A percentile compares a stretch with the other conserved stretches of the same genome.
Conservation (phyloP, 2,797 vertebrate species). For the Parauchenoglanis punctatus region DNA sequence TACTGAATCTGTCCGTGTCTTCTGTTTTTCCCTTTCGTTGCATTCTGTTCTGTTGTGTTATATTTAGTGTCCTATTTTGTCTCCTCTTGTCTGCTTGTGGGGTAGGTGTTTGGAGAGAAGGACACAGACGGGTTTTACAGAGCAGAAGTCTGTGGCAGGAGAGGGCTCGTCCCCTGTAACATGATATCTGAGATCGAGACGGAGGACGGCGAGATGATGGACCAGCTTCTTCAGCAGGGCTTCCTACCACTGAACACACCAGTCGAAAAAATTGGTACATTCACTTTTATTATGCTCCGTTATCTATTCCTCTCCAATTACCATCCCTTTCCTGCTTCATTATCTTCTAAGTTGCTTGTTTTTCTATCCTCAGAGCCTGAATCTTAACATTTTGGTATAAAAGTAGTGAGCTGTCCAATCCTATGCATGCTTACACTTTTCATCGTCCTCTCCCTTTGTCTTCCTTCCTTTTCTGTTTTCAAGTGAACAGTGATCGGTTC, state of each 20-base stretch:
- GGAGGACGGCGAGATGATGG: slow-evolving; percentile 94
- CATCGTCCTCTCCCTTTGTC: slow-evolving; percentile 13
- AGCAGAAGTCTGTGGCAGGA: slow-evolving; percentile 85
- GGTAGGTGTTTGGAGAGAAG: slow-evolving; percentile 92
- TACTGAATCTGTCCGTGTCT: not conserved
- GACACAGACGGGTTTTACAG: slow-evolving; percentile 96
- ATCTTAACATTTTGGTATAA: not conserved
- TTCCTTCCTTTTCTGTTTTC: slow-evolving; percentile 67
- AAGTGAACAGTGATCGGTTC: slow-evolving; percentile 86
- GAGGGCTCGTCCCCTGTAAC: slow-evolving; percentile 94
- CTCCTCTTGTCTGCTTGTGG: not conserved
- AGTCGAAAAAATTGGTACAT: slow-evolving; percentile 89
- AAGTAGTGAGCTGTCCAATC: slow-evolving; percentile 1
- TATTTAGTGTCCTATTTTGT: not conserved
- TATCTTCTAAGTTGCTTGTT: slow-evolving; percentile 7
- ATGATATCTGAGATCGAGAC: slow-evolving; percentile 99
- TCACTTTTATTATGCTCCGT: not conserved
- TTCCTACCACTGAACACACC: slow-evolving; percentile 96
- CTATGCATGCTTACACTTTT: slow-evolving; percentile 29
- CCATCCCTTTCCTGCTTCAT: not conserved
- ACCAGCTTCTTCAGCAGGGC: slow-evolving; percentile 92
- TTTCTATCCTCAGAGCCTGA: slow-evolving; percentile 9
- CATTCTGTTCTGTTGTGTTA: not conserved
- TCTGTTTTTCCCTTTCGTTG: not conserved
- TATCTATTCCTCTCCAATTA: not conserved